Evolutionary conservation across 1,140 invertebrate genomes (phyloP).

Genomic region (Phenacoccus solenopsis): DNA sequence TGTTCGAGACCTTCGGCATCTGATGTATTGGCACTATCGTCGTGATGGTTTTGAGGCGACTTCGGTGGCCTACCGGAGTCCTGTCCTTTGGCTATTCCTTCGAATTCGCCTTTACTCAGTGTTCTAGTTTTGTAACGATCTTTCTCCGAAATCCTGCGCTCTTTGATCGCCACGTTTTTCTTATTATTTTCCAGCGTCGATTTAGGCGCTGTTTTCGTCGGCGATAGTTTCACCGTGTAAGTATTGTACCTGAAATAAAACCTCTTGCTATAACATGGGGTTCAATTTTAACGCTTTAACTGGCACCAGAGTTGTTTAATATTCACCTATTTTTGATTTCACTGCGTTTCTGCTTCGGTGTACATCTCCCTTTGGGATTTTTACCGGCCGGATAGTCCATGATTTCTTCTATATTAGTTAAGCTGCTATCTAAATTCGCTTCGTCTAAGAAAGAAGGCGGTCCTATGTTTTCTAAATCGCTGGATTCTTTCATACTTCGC

Average conservation of each 20-base stretch:
- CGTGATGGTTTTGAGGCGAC: neutral
- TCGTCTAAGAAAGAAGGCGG: neutral
- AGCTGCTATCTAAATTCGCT: neutral
- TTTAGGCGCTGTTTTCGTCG: neutral
- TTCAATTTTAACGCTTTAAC: too few relatives aligned
- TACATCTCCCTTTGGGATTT: neutral
- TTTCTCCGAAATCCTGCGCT: conserved; percentile 32
- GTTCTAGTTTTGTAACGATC: conserved; percentile 51
- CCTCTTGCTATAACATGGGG: too few relatives aligned
- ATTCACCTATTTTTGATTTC: neutral
- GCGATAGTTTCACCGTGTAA: conserved; percentile 5
- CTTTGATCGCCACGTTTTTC: neutral
- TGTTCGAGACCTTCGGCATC: neutral
- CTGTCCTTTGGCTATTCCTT: conserved; percentile 16
- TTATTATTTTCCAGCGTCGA: neutral
- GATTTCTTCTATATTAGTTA: conserved; percentile 5
- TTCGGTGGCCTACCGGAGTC: neutral
- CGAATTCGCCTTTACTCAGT: conserved; percentile 29
- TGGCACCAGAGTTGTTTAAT: too few relatives aligned
- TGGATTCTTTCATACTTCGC: conserved; percentile 10
- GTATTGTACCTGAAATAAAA: neutral
- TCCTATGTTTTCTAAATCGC: neutral
- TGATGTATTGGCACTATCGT: neutral
- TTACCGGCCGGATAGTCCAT: neutral
- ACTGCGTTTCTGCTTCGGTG: neutral